These are phyloP conservation scores for Pandemis corylana DNA, from an alignment of 2,888 invertebrate species.

Conservation along the genomic window DNA sequence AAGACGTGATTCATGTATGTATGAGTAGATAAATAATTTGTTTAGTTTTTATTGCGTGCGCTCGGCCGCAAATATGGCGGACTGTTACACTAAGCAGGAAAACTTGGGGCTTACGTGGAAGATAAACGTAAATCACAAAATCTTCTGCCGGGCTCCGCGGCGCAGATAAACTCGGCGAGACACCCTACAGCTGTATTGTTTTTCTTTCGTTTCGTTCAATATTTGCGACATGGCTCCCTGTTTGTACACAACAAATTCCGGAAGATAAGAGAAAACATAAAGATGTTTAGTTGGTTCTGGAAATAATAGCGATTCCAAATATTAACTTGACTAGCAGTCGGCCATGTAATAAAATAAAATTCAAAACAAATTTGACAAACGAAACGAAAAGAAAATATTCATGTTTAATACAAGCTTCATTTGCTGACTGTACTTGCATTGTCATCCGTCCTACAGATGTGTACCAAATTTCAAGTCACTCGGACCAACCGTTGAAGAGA, in stretches of 20 bases:
- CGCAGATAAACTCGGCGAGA: constrained; percentile 2
- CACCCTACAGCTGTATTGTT: constrained; percentile 12
- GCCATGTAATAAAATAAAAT: too few relatives aligned
- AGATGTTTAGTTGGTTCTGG: background rate
- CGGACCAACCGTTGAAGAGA: too few relatives aligned
- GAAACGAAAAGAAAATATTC: too few relatives aligned
- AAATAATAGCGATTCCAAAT: background rate
- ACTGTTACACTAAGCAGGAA: constrained; percentile 24
- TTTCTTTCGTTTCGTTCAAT: constrained; percentile 6
- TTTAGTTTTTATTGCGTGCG: background rate
- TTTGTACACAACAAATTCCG: background rate
- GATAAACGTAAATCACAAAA: constrained; percentile 34
- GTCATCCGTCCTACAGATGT: too few relatives aligned
- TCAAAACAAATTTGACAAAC: too few relatives aligned
- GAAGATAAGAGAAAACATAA: background rate
- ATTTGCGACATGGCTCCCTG: constrained; percentile 6
- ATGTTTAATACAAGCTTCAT: too few relatives aligned
- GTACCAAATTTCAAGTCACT: too few relatives aligned
- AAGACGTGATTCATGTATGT: too few relatives aligned
- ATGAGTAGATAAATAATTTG: constrained; percentile 3
- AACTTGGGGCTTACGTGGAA: constrained; percentile 15
- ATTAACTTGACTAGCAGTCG: too few relatives aligned
- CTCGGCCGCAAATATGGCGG: constrained; percentile 11
- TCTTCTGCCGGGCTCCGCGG: background rate
- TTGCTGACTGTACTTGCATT: too few relatives aligned